Evolutionary conservation across 2,888 invertebrate genomes (phyloP).

Genomic region (Tanypteryx hageni): DNA sequence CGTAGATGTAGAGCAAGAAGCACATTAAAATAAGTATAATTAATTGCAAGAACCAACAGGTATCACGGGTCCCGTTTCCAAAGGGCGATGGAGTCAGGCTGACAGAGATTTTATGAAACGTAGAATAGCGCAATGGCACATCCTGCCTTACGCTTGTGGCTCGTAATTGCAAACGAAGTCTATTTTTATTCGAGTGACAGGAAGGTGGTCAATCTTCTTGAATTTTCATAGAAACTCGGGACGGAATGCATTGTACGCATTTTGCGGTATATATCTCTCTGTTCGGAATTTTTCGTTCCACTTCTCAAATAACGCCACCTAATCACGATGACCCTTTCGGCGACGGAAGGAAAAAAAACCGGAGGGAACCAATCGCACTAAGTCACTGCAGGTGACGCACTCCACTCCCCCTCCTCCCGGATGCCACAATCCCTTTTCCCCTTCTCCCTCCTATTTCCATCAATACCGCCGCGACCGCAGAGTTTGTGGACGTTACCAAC

Average conservation of each 20-base stretch:
- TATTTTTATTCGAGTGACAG: not conserved
- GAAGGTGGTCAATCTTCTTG: not conserved
- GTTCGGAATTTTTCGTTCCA: not conserved
- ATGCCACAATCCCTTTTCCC: not conserved
- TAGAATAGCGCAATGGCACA: no score
- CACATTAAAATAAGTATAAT: no score
- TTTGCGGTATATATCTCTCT: not conserved
- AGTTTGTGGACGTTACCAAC: not conserved
- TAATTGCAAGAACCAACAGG: no score
- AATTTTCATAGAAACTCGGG: not conserved
- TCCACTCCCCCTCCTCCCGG: not conserved
- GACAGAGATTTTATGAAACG: no score
- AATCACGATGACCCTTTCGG: conserved; percentile 1
- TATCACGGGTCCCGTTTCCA: no score
- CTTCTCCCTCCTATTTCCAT: not conserved
- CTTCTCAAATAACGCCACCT: not conserved
- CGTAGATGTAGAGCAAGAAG: no score
- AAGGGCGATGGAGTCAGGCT: no score
- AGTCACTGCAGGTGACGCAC: not conserved
- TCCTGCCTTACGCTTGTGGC: no score
- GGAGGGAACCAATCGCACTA: not conserved
- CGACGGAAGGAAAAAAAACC: not conserved
- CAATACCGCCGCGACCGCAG: conserved; percentile 3
- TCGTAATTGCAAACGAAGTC: no score
- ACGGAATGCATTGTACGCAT: not conserved